Conservation (phyloP, 2,888 invertebrate genomes). For the Protula sp. region DNA sequence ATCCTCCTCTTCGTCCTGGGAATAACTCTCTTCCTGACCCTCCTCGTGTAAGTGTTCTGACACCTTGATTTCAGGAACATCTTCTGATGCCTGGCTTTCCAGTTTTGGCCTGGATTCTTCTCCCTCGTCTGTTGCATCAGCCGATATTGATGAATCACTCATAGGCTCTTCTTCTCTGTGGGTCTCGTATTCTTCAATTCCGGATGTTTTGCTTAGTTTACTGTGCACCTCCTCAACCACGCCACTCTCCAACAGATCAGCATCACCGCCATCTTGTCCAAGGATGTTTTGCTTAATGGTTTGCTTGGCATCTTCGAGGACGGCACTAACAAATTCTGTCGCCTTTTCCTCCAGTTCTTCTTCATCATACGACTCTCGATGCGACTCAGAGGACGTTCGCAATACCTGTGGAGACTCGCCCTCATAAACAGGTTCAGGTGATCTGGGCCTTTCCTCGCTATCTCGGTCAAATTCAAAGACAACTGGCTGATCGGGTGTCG, state of each 20-base stretch:
- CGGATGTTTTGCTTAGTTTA: neutral
- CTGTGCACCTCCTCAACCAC: neutral
- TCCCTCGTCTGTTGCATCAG: neutral
- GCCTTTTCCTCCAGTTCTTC: conserved; percentile 22
- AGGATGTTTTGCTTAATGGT: conserved; percentile 1
- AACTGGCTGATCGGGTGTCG: neutral
- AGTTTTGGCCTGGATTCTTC: neutral
- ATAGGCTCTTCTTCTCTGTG: neutral
- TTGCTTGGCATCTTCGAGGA: conserved; percentile 39
- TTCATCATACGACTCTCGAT: neutral
- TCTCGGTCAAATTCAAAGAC: neutral
- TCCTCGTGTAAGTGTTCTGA: conserved; percentile 59
- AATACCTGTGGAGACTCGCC: neutral
- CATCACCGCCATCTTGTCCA: neutral
- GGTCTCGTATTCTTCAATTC: neutral
- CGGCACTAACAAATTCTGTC: conserved; percentile 40
- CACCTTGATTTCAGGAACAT: conserved; percentile 63
- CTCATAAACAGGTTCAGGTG: neutral
- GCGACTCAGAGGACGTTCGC: too few relatives aligned
- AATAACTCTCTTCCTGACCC: conserved; percentile 31
- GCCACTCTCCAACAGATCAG: conserved; percentile 1
- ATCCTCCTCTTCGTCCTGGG: conserved; percentile 16
- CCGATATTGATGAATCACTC: neutral
- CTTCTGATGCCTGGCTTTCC: conserved; percentile 31
- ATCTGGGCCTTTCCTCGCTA: neutral